A percentile compares a stretch with the other conserved stretches of the same genome.
phyloP scores from a whole-genome alignment of 1,140 invertebrate species.

The Tetramorium simillimum region DNA sequence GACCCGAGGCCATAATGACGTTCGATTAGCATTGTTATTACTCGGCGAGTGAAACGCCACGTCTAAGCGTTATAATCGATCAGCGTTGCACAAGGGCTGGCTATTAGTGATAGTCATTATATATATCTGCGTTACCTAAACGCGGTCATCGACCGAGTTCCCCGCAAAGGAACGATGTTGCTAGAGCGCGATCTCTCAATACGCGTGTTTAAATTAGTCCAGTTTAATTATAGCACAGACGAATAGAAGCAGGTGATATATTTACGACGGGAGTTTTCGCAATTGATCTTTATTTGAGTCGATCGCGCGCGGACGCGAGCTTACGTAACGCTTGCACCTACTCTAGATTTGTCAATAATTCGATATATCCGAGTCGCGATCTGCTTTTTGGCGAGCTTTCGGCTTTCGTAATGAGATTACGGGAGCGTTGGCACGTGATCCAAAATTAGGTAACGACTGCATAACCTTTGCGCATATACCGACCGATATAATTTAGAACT shows the following conservation, averaged over 20 bases:
- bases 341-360: constrained; percentile 62
- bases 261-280: constrained; percentile 56
- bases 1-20: constrained; percentile 41
- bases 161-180: constrained; percentile 53
- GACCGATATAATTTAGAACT: neutral
- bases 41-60: constrained; percentile 44
- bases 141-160: constrained; percentile 72
- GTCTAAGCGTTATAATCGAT: constrained; percentile 58
- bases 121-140: constrained; percentile 61
- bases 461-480: neutral
- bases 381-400: constrained; percentile 36
- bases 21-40: constrained; percentile 61
- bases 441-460: constrained; percentile 19
- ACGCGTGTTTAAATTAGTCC: constrained; percentile 60
- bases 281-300: constrained; percentile 69
- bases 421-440: constrained; percentile 29
- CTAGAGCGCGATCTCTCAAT: constrained; percentile 11
- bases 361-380: constrained; percentile 62
- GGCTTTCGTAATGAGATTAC: constrained; percentile 50
- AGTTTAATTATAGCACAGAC: constrained; percentile 55
- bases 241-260: constrained; percentile 53
- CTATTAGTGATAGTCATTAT: constrained; percentile 49
- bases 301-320: constrained; percentile 2
- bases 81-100: constrained; percentile 55
- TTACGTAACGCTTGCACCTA: constrained; percentile 40